A percentile compares a stretch with the other conserved stretches of the same genome.
Conservation (phyloP, 2,888 invertebrate species). For the Barypeithes pellucidus region DNA sequence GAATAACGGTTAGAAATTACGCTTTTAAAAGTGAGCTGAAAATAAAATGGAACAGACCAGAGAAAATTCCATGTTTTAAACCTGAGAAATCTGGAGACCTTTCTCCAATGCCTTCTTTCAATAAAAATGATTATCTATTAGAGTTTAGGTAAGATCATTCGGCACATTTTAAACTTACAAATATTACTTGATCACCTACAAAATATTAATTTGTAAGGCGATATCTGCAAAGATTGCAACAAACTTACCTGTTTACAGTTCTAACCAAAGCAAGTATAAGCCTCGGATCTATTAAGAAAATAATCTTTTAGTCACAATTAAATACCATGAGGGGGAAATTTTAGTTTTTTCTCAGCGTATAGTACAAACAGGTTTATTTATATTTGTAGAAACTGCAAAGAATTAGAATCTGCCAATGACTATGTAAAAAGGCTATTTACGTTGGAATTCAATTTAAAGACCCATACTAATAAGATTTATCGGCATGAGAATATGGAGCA, state of each 20-base stretch:
- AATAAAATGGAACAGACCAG: conserved; percentile 86
- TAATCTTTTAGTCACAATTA: too few relatives aligned
- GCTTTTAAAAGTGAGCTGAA: conserved; percentile 81
- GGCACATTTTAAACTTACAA: too few relatives aligned
- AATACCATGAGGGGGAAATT: too few relatives aligned
- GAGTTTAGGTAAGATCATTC: conserved; percentile 61
- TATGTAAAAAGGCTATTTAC: conserved; percentile 81
- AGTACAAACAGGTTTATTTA: too few relatives aligned
- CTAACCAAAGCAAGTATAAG: too few relatives aligned
- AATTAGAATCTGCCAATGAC: conserved; percentile 82
- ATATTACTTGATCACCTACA: too few relatives aligned
- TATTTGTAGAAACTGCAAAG: conserved; percentile 77
- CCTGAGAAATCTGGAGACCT: conserved; percentile 83
- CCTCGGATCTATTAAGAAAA: too few relatives aligned
- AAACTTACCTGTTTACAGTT: too few relatives aligned
- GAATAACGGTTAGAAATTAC: conserved; percentile 64
- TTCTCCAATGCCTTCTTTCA: conserved; percentile 65
- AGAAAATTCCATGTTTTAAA: conserved; percentile 77
- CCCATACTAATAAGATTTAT: conserved; percentile 72
- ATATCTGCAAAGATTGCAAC: too few relatives aligned
- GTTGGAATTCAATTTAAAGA: conserved; percentile 78
- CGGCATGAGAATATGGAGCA: conserved; percentile 74
- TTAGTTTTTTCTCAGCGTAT: too few relatives aligned
- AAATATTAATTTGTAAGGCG: too few relatives aligned
- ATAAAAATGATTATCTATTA: conserved; percentile 71